Evolutionary conservation across 2,888 invertebrate species (phyloP).

Genomic region (Amphipoea lucens): DNA sequence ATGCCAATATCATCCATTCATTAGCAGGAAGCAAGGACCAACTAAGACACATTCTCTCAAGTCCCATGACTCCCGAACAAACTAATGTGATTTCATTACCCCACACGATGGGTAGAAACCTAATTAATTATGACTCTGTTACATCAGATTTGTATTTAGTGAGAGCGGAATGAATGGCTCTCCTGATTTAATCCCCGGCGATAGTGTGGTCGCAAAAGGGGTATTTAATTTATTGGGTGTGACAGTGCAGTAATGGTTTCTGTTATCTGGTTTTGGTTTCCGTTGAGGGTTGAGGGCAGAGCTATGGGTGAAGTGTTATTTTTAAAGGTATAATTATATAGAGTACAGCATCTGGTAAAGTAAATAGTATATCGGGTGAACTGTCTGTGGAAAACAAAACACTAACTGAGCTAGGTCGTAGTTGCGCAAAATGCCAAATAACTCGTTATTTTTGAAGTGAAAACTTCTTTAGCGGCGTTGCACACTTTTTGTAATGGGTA

Average conservation of each 20-base stretch:
- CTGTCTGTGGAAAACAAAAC: background rate
- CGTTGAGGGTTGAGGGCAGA: slow-evolving; percentile 8
- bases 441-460: no score
- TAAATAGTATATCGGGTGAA: background rate
- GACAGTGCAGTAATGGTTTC: slow-evolving; percentile 44
- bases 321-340: background rate
- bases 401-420: no score
- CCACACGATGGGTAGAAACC: slow-evolving; percentile 30
- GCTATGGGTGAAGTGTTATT: background rate
- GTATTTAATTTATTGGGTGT: slow-evolving; percentile 54
- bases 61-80: slow-evolving; percentile 21
- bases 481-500: no score
- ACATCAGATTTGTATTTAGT: slow-evolving; percentile 54
- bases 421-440: background rate
- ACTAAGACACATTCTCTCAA: slow-evolving; percentile 19
- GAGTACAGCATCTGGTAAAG: background rate
- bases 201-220: slow-evolving; percentile 50
- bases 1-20: slow-evolving; percentile 11
- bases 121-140: slow-evolving; percentile 51
- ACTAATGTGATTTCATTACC: slow-evolving; percentile 56
- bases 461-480: no score
- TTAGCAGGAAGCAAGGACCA: background rate
- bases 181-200: slow-evolving; percentile 37
- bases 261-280: slow-evolving; percentile 47
- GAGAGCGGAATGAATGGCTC: slow-evolving; percentile 51